phyloP scores from a whole-genome alignment of 2,113 vertebrate species.

The Nesoenas mayeri region DNA sequence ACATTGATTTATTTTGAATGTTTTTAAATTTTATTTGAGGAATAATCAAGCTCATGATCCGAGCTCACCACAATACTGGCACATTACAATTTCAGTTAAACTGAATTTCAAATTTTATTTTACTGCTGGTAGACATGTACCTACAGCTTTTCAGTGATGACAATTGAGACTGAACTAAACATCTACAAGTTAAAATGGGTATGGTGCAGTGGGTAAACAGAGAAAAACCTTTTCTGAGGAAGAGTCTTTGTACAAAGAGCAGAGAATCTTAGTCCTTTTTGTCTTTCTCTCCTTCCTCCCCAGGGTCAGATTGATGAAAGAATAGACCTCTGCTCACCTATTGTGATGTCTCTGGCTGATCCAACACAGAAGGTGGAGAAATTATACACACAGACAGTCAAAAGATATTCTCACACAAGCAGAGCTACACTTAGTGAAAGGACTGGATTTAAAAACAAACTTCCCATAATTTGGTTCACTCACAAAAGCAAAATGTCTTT shows the following conservation, averaged over 20 bases:
- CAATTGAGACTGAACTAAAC: background rate
- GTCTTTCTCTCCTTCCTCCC: background rate
- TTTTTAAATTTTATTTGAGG: background rate
- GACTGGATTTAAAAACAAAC: background rate
- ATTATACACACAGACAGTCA: background rate
- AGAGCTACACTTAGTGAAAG: background rate
- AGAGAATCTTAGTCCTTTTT: background rate
- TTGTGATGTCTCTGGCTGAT: background rate
- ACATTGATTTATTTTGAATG: background rate
- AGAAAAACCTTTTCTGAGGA: background rate
- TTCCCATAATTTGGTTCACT: background rate
- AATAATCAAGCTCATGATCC: background rate
- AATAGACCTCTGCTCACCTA: background rate
- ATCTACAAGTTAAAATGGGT: background rate
- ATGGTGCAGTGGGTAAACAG: background rate
- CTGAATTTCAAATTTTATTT: background rate
- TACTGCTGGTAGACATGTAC: background rate
- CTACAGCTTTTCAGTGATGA: background rate
- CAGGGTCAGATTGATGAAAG: background rate
- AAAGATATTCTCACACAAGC: background rate
- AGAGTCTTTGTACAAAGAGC: background rate
- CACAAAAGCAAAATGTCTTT: rapidly evolving
- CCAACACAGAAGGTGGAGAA: background rate
- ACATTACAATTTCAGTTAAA: background rate
- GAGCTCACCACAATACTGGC: background rate